Percentiles rank a stretch among this genome's conserved stretches.
phyloP scores from a whole-genome alignment of 2,797 vertebrate genomes.

The Petrocephalus sullivani region DNA sequence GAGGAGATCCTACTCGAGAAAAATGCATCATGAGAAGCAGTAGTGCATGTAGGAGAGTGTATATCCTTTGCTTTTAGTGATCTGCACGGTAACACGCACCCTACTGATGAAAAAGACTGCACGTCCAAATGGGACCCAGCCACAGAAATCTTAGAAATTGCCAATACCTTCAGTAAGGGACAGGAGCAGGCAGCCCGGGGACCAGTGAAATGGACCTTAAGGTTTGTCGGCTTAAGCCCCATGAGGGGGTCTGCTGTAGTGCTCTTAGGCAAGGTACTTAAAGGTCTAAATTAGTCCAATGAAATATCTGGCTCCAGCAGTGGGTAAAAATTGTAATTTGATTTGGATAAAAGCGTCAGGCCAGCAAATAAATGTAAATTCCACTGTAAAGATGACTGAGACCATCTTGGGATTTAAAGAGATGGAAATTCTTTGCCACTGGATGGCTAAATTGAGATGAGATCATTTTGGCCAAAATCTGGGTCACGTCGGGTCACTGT shows the following conservation, averaged over 20 bases:
- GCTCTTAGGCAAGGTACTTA: neutral
- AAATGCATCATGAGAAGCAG: neutral
- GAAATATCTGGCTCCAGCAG: neutral
- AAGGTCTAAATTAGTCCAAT: constrained; percentile 4
- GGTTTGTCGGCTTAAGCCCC: neutral
- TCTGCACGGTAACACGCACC: neutral
- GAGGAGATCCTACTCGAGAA: neutral
- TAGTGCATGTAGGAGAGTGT: neutral
- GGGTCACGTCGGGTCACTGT: neutral
- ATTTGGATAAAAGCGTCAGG: neutral
- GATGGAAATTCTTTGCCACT: neutral
- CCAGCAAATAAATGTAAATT: constrained; percentile 10
- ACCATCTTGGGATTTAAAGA: neutral
- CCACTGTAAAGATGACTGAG: constrained; percentile 1
- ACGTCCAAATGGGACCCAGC: neutral
- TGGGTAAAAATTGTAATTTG: neutral
- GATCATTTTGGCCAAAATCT: neutral
- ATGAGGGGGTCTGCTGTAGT: neutral
- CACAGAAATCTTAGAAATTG: constrained; percentile 7
- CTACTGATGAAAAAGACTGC: neutral
- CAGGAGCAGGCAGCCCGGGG: neutral
- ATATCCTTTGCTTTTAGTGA: neutral
- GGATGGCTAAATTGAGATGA: neutral
- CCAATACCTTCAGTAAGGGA: neutral
- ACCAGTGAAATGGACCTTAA: neutral